These are phyloP conservation scores for Gyrodactylus bullatarudis DNA, from an alignment of 1,140 invertebrate genomes.

Conservation along the genomic window DNA sequence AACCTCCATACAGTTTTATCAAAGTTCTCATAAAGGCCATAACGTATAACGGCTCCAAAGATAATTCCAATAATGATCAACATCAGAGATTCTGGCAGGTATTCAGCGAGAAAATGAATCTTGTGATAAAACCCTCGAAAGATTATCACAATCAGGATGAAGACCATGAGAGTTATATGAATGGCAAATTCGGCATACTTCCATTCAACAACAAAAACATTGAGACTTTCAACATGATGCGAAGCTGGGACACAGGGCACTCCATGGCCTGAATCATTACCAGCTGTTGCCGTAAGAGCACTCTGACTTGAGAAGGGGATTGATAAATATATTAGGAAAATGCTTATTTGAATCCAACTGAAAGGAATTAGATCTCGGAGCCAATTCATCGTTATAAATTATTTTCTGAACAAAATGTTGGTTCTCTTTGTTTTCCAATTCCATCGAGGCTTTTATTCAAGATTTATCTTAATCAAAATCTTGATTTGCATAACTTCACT, in stretches of 20 bases:
- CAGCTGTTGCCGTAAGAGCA: no score
- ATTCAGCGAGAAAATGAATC: neutral
- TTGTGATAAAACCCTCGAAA: neutral
- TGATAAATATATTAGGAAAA: no score
- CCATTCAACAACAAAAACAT: neutral
- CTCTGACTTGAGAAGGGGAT: no score
- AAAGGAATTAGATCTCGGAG: no score
- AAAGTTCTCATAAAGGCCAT: neutral
- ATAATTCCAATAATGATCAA: slow-evolving; percentile 2
- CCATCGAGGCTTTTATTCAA: no score
- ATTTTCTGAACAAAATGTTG: no score
- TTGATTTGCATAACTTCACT: no score
- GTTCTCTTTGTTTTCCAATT: no score
- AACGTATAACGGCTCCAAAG: neutral
- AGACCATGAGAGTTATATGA: neutral
- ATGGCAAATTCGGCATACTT: neutral
- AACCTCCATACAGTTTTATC: neutral
- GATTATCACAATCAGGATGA: neutral
- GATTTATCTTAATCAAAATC: no score
- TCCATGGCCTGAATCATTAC: no score
- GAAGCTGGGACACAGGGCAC: neutral
- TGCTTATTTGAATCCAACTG: no score
- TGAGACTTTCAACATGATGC: neutral
- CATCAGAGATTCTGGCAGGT: slow-evolving; percentile 4
- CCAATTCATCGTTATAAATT: no score